Base-by-base conservation (phyloP, 2,888 invertebrate genomes). In the Nysson spinosus region DNA sequence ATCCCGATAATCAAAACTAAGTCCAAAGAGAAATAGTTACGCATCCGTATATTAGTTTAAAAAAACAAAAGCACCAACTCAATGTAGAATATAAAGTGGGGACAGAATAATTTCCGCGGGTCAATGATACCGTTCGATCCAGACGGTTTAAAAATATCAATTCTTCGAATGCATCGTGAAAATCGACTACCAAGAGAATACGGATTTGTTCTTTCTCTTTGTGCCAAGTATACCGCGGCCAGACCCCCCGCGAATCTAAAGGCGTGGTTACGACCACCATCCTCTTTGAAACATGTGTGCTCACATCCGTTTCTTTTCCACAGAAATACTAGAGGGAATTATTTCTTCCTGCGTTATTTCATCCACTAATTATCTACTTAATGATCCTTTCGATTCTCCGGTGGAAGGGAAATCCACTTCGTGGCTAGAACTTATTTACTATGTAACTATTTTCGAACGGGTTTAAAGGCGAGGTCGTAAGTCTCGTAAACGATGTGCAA, bases 221-320 rank as follows among this genome's bases (percentile, higher is more conserved):
- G 76, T 69, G 63, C 72, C 66, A 60, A 60, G 75, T 72, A 66
- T 72, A 66, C 28, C 51, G 35, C 44, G 22, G 44, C 40, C 47
- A 32, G 75, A 75, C 77, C 75, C 75, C 76, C 75, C 61, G 75
- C 77, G 67, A 75, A 67, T 57, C 46, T 28, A 55, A 67, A 63
- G 65, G 66, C 66, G 66, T 66, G 69, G 61, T 64, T 49, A 50
- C 63, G 55, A 61, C 69, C 42, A 58, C 55, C 44, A 64, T 17
- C 24, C 46, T 26, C 39, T n/a, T 14, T 17, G 2, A 12, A 22
- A 34, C 37, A 12, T 46, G 60, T 40, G 47, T 40, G 46, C 55
- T 30, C 32, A 50, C 50, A 54, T 66, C 47, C 54, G 46, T 43
- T 22, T 30, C 16, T 19, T 12, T 5, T 9, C 5, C 20, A 9